Evolutionary conservation across 2,113 vertebrate species (phyloP).

Genomic region (Falco punctatus): DNA sequence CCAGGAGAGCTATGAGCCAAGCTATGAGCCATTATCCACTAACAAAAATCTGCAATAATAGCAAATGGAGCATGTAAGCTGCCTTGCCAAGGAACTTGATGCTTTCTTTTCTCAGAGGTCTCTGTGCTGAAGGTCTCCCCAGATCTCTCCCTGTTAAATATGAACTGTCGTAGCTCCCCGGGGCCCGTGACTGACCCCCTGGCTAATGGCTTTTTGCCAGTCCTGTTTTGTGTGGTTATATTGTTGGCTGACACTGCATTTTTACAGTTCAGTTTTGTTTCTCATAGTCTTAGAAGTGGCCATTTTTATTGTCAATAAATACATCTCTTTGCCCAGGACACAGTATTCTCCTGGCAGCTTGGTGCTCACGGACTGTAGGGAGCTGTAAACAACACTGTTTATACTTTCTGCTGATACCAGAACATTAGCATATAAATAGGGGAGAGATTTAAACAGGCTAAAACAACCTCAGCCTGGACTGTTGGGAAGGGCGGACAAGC

Average conservation of each 20-base stretch:
- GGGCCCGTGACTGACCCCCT: background rate
- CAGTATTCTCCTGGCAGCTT: slow-evolving; percentile 42
- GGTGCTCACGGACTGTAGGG: slow-evolving; percentile 36
- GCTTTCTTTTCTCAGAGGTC: slow-evolving; percentile 41
- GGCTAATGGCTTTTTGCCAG: slow-evolving; percentile 36
- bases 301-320: slow-evolving; percentile 51
- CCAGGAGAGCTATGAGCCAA: slow-evolving; percentile 30
- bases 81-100: slow-evolving; percentile 48
- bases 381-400: slow-evolving; percentile 67
- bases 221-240: slow-evolving; percentile 12
- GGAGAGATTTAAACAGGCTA: slow-evolving; percentile 65
- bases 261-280: slow-evolving; percentile 40
- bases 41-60: slow-evolving; percentile 57
- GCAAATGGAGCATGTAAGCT: slow-evolving; percentile 50
- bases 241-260: slow-evolving; percentile 48
- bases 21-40: slow-evolving; percentile 52
- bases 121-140: slow-evolving; percentile 46
- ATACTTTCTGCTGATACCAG: slow-evolving; percentile 57
- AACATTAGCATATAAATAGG: slow-evolving; percentile 66
- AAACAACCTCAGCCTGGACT: slow-evolving; percentile 55
- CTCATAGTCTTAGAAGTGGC: slow-evolving; percentile 21
- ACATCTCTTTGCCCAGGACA: slow-evolving; percentile 25
- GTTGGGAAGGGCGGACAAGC: slow-evolving; percentile 38
- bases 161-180: background rate
- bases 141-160: slow-evolving; percentile 38